phyloP scores from a whole-genome alignment of 2,113 vertebrate species.

The Tachysurus vachellii region DNA sequence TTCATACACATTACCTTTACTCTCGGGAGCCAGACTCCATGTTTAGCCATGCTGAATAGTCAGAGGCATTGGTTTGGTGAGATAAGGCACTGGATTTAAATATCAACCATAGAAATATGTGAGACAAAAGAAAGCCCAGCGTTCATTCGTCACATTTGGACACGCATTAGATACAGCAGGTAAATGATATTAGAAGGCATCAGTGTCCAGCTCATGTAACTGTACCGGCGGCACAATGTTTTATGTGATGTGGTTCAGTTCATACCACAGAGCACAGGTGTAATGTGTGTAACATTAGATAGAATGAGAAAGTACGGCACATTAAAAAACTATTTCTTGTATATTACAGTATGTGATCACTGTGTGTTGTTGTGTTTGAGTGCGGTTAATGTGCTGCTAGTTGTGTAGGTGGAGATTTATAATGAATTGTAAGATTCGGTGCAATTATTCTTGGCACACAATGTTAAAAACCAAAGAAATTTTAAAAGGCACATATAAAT shows the following conservation, averaged over 20 bases:
- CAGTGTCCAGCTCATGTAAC: not conserved
- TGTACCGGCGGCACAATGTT: not conserved
- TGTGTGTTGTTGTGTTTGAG: not conserved
- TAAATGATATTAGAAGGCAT: conserved; percentile 5
- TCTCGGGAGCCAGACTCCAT: conserved; percentile 21
- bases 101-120: conserved; percentile 7
- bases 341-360: not conserved
- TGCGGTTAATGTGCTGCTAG: not conserved
- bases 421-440: not conserved
- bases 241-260: not conserved
- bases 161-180: not conserved
- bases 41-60: conserved; percentile 47
- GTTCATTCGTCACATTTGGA: conserved; percentile 24
- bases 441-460: not conserved
- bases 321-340: not conserved
- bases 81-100: conserved; percentile 51
- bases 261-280: not conserved
- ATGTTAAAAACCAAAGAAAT: not conserved
- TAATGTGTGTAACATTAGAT: not conserved
- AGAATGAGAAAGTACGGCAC: not conserved
- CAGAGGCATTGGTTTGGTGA: conserved; percentile 33
- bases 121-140: conserved; percentile 30
- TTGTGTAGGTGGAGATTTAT: not conserved
- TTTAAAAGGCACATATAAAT: not conserved
- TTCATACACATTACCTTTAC: conserved; percentile 39